phyloP scores from a whole-genome alignment of 30 jellyfish, hydroid and myxozoan genomes.

The Haliclystus octoradiatus region DNA sequence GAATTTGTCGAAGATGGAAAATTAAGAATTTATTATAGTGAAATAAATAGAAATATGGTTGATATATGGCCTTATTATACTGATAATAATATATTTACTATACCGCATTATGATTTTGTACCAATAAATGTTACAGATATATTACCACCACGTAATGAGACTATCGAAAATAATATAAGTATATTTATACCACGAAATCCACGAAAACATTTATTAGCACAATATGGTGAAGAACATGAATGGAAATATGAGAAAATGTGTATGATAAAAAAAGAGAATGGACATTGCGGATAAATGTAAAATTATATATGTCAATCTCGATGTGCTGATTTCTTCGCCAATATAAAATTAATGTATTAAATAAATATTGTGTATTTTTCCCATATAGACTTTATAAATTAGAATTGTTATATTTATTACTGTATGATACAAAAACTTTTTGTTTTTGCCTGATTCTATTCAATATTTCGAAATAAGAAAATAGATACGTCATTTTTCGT shows the following conservation, averaged over 20 bases:
- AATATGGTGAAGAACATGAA: slow-evolving; percentile 43
- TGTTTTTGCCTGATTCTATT: no score
- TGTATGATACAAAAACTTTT: no score
- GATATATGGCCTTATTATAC: slow-evolving; percentile 79
- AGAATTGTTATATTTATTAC: no score
- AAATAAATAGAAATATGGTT: slow-evolving; percentile 15
- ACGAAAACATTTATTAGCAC: slow-evolving; percentile 18
- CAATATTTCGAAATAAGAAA: no score
- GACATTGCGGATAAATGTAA: slow-evolving; percentile 54
- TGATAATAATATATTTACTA: not conserved
- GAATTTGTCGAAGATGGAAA: slow-evolving; percentile 34
- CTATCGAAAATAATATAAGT: slow-evolving; percentile 35
- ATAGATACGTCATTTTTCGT: no score
- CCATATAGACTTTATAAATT: no score
- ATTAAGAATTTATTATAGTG: slow-evolving; percentile 40
- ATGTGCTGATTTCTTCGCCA: no score
- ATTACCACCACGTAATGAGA: slow-evolving; percentile 42
- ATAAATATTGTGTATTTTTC: no score
- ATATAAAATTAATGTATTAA: no score
- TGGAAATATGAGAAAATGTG: slow-evolving; percentile 71
- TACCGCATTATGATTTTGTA: not conserved
- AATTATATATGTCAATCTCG: no score
- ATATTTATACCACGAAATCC: slow-evolving; percentile 65
- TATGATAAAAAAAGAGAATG: slow-evolving; percentile 47
- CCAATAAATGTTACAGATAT: not conserved